These are phyloP conservation scores for Monochamus saltuarius DNA, from an alignment of 1,140 invertebrate genomes.

Conservation along the genomic window DNA sequence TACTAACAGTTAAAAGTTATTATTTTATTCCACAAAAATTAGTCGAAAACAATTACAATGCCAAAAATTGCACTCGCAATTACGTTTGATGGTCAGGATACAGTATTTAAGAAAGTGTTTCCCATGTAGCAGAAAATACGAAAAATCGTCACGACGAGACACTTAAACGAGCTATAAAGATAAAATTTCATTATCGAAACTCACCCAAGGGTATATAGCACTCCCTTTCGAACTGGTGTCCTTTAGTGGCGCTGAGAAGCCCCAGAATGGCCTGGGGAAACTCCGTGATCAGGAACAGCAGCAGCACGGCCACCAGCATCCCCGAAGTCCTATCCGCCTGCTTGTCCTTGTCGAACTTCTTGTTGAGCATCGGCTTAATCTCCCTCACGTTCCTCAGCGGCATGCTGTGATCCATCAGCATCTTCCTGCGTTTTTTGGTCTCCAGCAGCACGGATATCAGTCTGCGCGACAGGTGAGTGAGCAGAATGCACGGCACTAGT, in stretches of 20 bases:
- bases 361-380: conserved; percentile 19
- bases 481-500: conserved; percentile 77
- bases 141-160: too few relatives aligned
- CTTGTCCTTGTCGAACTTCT: conserved; percentile 62
- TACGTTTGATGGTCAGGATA: too few relatives aligned
- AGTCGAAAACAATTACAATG: too few relatives aligned
- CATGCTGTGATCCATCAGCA: conserved; percentile 53
- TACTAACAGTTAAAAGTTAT: too few relatives aligned
- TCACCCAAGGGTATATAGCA: conserved; percentile 75
- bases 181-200: conserved; percentile 27
- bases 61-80: too few relatives aligned
- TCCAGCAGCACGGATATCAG: conserved; percentile 75
- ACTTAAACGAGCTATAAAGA: too few relatives aligned
- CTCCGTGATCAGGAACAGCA: conserved; percentile 86
- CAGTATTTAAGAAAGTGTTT: too few relatives aligned
- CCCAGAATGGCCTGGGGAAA: conserved; percentile 86
- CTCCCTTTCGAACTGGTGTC: conserved; percentile 70
- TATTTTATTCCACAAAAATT: too few relatives aligned
- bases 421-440: conserved; percentile 71
- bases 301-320: conserved; percentile 90
- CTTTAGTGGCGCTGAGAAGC: conserved; percentile 72
- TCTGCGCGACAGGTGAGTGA: conserved; percentile 77
- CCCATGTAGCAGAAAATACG: too few relatives aligned
- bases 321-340: conserved; percentile 87
- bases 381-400: conserved; percentile 36